These are phyloP conservation scores for Pseudococcus viburni DNA, from an alignment of 2,888 invertebrate species.

Conservation along the genomic window DNA sequence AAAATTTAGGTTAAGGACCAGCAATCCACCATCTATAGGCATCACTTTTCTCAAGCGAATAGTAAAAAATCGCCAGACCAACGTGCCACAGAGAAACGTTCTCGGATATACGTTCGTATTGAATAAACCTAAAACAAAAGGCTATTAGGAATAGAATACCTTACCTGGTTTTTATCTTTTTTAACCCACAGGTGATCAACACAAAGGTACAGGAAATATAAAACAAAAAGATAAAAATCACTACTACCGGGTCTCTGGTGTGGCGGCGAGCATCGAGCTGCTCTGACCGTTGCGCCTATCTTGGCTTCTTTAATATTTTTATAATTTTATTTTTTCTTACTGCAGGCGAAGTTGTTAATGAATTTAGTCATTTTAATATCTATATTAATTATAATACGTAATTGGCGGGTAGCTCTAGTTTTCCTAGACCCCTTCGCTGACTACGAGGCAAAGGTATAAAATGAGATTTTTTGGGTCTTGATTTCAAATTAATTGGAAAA, in stretches of 20 bases:
- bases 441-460: background rate
- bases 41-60: background rate
- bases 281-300: background rate
- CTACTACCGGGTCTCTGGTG: constrained; percentile 58
- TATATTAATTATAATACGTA: constrained; percentile 37
- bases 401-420: background rate
- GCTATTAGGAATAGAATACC: constrained; percentile 4
- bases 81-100: background rate
- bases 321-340: constrained; percentile 17
- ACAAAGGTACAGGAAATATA: constrained; percentile 53
- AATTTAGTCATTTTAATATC: constrained; percentile 40
- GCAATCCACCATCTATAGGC: background rate
- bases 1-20: constrained; percentile 51
- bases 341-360: background rate
- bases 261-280: background rate
- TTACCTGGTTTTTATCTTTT: constrained; percentile 16
- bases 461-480: background rate
- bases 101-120: background rate
- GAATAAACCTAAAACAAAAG: constrained; percentile 24
- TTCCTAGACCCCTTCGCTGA: too few relatives aligned
- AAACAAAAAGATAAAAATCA: constrained; percentile 66
- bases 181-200: background rate
- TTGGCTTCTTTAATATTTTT: constrained; percentile 32
- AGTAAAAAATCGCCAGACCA: background rate
- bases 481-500: constrained; percentile 24